Evolutionary conservation across 2,113 vertebrate species (phyloP).

Genomic region (Kryptolebias marmoratus): DNA sequence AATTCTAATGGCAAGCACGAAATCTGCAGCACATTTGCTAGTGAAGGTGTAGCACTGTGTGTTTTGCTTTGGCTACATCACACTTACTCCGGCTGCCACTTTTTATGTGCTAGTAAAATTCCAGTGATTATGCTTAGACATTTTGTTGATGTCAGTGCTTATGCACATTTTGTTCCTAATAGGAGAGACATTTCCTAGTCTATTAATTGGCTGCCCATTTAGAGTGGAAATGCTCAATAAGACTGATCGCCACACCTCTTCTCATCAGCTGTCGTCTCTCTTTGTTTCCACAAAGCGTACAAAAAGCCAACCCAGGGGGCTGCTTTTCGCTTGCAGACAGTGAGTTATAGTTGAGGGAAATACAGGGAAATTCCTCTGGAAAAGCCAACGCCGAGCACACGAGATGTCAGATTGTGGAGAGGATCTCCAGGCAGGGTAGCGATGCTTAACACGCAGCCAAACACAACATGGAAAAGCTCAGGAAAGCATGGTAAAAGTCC

Average conservation of each 20-base stretch:
- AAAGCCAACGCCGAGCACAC: slow-evolving; percentile 2
- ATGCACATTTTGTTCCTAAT: background rate
- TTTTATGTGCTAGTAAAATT: background rate
- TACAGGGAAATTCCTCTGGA: slow-evolving; percentile 26
- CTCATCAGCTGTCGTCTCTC: slow-evolving; percentile 10
- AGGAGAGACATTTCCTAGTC: background rate
- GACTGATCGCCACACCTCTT: slow-evolving; percentile 6
- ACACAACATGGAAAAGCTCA: slow-evolving; percentile 2
- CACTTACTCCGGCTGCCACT: background rate
- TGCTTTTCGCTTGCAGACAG: slow-evolving; percentile 15
- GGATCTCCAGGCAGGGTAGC: slow-evolving; percentile 36
- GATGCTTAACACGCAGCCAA: slow-evolving; percentile 29
- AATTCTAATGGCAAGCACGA: background rate
- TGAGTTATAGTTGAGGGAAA: slow-evolving; percentile 20
- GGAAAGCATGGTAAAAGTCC: slow-evolving; percentile 28
- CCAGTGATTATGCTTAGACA: background rate
- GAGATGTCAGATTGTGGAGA: slow-evolving; percentile 10
- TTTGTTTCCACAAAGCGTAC: slow-evolving; percentile 10
- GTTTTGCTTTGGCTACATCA: background rate
- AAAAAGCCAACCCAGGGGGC: background rate
- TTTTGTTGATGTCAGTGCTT: background rate
- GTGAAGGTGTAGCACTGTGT: background rate
- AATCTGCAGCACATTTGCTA: background rate
- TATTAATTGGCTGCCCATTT: background rate
- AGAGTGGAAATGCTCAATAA: slow-evolving; percentile 10